A percentile compares a stretch with the other conserved stretches of the same genome.
phyloP scores from a whole-genome alignment of 2,888 invertebrate genomes.

The Leucozona laternaria region DNA sequence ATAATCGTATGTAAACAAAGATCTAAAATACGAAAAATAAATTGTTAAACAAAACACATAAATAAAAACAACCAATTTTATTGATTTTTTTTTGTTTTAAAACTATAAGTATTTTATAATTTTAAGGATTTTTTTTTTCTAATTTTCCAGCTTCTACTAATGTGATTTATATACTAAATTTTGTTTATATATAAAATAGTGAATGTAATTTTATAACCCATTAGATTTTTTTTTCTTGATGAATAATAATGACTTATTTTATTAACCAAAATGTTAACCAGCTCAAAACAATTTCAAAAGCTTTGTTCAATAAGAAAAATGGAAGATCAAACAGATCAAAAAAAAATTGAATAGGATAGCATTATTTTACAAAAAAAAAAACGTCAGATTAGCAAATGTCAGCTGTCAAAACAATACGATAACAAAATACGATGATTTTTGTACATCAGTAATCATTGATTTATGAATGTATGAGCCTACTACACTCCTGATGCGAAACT shows the following conservation, averaged over 20 bases:
- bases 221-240: conserved; percentile 23
- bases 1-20: not conserved
- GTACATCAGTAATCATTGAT: too few species aligned
- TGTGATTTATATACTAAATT: conserved; percentile 34
- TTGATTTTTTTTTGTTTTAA: conserved; percentile 4
- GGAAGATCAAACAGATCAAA: not conserved
- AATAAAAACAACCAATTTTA: not conserved
- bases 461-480: too few species aligned
- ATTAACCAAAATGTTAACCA: conserved; percentile 46
- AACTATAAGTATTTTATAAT: not conserved
- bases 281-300: conserved; percentile 19
- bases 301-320: conserved; percentile 9
- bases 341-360: not conserved
- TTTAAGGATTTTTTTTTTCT: conserved; percentile 5
- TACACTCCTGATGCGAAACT: too few species aligned
- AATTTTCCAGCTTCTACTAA: conserved; percentile 44
- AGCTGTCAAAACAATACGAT: conserved; percentile 1
- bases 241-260: conserved; percentile 34
- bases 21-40: conserved; percentile 13
- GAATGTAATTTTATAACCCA: conserved; percentile 29
- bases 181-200: conserved; percentile 3
- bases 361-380: not conserved
- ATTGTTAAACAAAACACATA: conserved; percentile 7
- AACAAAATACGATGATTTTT: too few species aligned
- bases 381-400: not conserved